Evolutionary conservation across 2,113 vertebrate species (phyloP).

Genomic region (Semnornis frantzii): DNA sequence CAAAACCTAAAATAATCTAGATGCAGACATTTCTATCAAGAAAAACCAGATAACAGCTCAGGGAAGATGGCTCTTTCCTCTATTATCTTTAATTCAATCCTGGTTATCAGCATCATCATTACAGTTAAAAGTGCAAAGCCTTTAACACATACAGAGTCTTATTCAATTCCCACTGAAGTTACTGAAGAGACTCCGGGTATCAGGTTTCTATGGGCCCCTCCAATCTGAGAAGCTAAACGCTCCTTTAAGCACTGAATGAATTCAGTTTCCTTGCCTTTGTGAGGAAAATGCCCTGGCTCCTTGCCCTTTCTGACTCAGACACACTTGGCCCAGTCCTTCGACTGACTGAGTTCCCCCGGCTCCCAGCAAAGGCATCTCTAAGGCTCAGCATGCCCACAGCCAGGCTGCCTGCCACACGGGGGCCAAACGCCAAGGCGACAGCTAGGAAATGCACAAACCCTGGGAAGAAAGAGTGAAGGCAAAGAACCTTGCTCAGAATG

Average conservation of each 20-base stretch:
- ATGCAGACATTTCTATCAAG: background rate
- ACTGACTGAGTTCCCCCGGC: background rate
- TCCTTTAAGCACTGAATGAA: background rate
- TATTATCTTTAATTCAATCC: conserved; percentile 13
- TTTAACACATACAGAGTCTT: conserved; percentile 12
- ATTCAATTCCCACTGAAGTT: background rate
- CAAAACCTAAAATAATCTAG: conserved; percentile 26
- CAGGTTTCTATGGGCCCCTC: background rate
- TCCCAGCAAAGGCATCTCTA: background rate
- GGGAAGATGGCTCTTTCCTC: background rate
- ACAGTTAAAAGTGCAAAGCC: conserved; percentile 18
- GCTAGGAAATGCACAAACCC: background rate
- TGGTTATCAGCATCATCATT: conserved; percentile 8
- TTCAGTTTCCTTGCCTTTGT: background rate
- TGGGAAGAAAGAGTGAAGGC: background rate
- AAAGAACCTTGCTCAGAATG: background rate
- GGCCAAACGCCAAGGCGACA: background rate
- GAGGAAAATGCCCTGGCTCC: background rate
- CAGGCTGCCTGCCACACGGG: background rate
- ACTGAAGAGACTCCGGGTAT: background rate
- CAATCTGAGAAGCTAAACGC: background rate
- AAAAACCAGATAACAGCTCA: background rate
- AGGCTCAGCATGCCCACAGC: background rate
- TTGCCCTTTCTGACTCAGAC: conserved; percentile 16
- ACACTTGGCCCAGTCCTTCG: background rate